phyloP scores from a whole-genome alignment of 2,797 vertebrate species.

The Gymnopithys bicolor region DNA sequence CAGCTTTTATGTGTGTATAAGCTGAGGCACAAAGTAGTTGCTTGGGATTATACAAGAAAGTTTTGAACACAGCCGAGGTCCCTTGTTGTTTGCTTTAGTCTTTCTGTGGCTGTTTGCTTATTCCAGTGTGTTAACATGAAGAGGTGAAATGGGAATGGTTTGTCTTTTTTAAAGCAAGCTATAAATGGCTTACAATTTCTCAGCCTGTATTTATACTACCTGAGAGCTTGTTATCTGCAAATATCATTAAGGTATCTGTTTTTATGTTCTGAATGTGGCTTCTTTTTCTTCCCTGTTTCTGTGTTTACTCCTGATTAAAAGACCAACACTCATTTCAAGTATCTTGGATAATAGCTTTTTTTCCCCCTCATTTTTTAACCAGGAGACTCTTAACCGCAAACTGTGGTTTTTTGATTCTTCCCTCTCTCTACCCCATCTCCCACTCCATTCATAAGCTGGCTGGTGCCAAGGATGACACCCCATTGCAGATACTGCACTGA shows the following conservation, averaged over 20 bases:
- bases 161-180: slow-evolving; percentile 12
- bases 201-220: neutral
- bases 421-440: neutral
- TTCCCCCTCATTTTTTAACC: neutral
- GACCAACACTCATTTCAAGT: neutral
- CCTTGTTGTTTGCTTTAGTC: neutral
- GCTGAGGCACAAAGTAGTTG: neutral
- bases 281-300: neutral
- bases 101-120: neutral
- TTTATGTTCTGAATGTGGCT: neutral
- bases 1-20: neutral
- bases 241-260: neutral
- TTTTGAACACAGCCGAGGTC: neutral
- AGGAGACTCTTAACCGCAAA: neutral
- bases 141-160: neutral
- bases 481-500: neutral
- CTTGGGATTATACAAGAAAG: neutral
- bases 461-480: neutral
- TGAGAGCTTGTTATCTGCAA: neutral
- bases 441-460: neutral
- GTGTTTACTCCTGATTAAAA: neutral
- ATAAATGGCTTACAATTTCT: neutral
- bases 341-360: neutral
- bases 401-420: neutral
- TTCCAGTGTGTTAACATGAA: neutral